Conservation (phyloP, 2,797 vertebrate species). For the Paedocypris micromegethes region DNA sequence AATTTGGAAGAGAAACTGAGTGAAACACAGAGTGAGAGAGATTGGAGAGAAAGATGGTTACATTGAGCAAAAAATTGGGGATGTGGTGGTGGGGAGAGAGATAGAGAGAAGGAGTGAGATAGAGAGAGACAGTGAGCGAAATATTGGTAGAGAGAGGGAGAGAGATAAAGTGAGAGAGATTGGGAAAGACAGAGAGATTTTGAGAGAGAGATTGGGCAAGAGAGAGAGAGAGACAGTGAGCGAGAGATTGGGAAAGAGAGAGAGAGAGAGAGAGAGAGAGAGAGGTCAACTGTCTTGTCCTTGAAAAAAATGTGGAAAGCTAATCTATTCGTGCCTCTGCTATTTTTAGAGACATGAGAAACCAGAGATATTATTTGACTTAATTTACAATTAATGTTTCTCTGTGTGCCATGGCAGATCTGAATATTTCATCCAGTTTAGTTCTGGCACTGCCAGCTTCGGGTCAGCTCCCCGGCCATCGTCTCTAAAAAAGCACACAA, state of each 20-base stretch:
- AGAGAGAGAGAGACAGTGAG: too few relatives aligned
- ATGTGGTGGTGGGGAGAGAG: too few relatives aligned
- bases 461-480: background rate
- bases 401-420: background rate
- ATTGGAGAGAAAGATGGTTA: too few relatives aligned
- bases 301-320: conserved; percentile 42
- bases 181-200: too few relatives aligned
- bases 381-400: conserved; percentile 6
- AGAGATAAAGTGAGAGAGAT: conserved; percentile 2
- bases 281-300: conserved; percentile 34
- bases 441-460: conserved; percentile 1
- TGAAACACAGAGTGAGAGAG: too few relatives aligned
- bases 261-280: conserved; percentile 30
- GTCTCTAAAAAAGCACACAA: conserved; percentile 1
- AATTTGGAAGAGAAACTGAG: too few relatives aligned
- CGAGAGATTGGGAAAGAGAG: too few relatives aligned
- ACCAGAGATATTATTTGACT: conserved; percentile 10
- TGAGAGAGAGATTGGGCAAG: too few relatives aligned
- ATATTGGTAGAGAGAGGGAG: too few relatives aligned
- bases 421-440: background rate
- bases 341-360: conserved; percentile 23
- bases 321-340: conserved; percentile 23
- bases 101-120: too few relatives aligned
- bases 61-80: too few relatives aligned
- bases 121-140: too few relatives aligned